A percentile compares a stretch with the other conserved stretches of the same genome.
Conservation (phyloP, 2,888 invertebrate genomes). For the Venusia cambrica region DNA sequence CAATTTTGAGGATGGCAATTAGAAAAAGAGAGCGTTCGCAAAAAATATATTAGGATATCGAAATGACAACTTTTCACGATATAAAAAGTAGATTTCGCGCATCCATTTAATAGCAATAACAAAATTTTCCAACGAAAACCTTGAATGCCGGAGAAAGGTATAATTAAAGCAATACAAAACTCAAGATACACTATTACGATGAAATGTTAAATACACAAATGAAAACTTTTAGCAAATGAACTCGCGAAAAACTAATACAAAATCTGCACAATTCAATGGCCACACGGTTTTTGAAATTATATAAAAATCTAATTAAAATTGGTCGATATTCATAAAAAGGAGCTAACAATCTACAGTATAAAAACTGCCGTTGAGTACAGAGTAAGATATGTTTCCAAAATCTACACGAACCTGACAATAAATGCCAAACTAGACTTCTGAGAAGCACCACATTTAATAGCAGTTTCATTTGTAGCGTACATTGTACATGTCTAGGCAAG, state of each 20-base stretch:
- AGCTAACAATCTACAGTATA: slow-evolving; percentile 11
- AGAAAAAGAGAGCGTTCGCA: slow-evolving; percentile 55
- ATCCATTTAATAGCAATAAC: slow-evolving; percentile 50
- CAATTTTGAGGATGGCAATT: slow-evolving; percentile 47
- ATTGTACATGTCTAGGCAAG: too few species aligned
- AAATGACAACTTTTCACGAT: slow-evolving; percentile 63
- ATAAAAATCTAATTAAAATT: slow-evolving; percentile 33
- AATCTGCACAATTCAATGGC: slow-evolving; percentile 39
- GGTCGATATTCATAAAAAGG: slow-evolving; percentile 31
- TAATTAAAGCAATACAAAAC: slow-evolving; percentile 11
- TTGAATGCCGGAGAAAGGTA: slow-evolving; percentile 52
- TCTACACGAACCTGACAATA: too few species aligned
- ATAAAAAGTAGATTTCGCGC: slow-evolving; percentile 64
- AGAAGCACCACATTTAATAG: too few species aligned
- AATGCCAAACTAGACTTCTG: too few species aligned
- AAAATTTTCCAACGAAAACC: slow-evolving; percentile 69
- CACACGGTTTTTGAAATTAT: slow-evolving; percentile 33
- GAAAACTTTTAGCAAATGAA: slow-evolving; percentile 16
- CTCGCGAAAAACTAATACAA: slow-evolving; percentile 28
- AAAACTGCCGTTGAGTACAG: slow-evolving; percentile 12
- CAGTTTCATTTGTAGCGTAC: too few species aligned
- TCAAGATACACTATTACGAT: slow-evolving; percentile 10
- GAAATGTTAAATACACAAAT: slow-evolving; percentile 4
- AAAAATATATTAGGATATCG: slow-evolving; percentile 39
- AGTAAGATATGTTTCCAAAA: slow-evolving; percentile 6